Conservation (phyloP, 30 jellyfish, hydroid and myxozoan genomes). For the Haliclystus octoradiatus region DNA sequence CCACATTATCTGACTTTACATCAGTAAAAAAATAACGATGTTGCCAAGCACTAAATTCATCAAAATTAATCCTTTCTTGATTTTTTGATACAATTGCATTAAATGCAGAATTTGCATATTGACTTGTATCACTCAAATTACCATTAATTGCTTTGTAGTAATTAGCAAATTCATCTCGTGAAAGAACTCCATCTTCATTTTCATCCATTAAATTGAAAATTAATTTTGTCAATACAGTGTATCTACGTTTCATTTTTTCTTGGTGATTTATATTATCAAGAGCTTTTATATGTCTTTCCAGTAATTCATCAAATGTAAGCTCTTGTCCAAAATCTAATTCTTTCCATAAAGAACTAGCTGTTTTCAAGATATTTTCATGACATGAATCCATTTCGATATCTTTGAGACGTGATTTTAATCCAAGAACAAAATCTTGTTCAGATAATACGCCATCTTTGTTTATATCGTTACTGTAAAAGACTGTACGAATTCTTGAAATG, state of each 20-base stretch:
- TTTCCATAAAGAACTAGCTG: not conserved
- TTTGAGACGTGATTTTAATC: not conserved
- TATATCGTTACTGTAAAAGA: not conserved
- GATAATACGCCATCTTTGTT: not conserved
- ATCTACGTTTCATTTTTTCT: not conserved
- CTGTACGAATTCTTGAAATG: not conserved
- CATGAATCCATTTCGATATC: not conserved
- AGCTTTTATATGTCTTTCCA: not conserved
- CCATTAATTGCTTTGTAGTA: not conserved
- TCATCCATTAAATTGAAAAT: not conserved
- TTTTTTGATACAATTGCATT: not conserved
- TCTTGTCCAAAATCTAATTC: not conserved
- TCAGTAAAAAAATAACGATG: not conserved
- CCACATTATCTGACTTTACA: not conserved
- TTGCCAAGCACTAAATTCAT: not conserved
- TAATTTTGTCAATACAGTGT: not conserved
- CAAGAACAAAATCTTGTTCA: not conserved
- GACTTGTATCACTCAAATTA: not conserved
- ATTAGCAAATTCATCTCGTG: not conserved
- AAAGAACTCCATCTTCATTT: not conserved
- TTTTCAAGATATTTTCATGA: too few species aligned
- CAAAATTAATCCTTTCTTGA: not conserved
- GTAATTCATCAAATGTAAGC: not conserved
- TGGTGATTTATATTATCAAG: not conserved
- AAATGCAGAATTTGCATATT: not conserved